Percentiles rank a stretch among this genome's conserved stretches.
phyloP scores from a whole-genome alignment of 2,888 invertebrate species.

The Punctoribates punctum region DNA sequence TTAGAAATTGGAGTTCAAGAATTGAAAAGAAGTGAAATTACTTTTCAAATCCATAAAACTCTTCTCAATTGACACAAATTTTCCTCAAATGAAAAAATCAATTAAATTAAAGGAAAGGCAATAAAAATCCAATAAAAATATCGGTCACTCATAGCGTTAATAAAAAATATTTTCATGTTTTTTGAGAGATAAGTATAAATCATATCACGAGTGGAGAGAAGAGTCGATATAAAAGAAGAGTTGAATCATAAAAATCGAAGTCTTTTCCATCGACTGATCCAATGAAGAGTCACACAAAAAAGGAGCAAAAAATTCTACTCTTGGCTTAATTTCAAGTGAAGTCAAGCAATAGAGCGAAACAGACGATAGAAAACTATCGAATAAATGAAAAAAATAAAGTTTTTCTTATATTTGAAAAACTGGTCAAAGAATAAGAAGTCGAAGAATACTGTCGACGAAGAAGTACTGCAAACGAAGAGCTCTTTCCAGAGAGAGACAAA shows the following conservation, averaged over 20 bases:
- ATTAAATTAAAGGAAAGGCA: no score
- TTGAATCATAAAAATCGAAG: background rate
- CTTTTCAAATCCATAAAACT: no score
- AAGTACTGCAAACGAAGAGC: no score
- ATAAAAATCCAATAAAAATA: no score
- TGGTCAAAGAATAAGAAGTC: no score
- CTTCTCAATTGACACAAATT: no score
- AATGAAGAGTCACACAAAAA: background rate
- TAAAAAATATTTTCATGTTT: no score
- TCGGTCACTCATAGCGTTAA: no score
- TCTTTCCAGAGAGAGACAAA: no score
- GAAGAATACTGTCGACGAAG: no score
- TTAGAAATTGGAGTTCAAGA: background rate
- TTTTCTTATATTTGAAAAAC: no score
- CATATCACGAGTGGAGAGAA: background rate
- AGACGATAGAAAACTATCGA: background rate
- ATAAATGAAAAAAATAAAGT: background rate
- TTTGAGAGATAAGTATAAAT: background rate
- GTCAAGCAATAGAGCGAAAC: slow-evolving; percentile 6
- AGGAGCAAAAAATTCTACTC: background rate
- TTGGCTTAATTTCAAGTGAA: slow-evolving; percentile 25
- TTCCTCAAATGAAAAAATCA: no score
- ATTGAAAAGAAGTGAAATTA: background rate
- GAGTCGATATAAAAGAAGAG: background rate
- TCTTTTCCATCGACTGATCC: background rate